A percentile compares a stretch with the other conserved stretches of the same genome.
Conservation (phyloP, 2,797 vertebrate genomes). For the Anas georgica region DNA sequence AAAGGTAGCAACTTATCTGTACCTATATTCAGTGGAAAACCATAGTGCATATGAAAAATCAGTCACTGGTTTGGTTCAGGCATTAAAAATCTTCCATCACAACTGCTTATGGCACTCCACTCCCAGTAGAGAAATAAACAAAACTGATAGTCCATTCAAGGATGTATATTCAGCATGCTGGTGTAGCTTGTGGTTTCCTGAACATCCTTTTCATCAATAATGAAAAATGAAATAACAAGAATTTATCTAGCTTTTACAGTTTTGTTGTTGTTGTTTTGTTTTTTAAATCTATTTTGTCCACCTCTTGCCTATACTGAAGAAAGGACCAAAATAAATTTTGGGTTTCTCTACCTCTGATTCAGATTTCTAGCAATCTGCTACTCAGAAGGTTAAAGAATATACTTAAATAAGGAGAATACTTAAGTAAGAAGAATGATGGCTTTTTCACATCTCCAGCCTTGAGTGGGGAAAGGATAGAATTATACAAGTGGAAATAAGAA, state of each 20-base stretch:
- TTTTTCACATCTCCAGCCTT: neutral
- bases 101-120: neutral
- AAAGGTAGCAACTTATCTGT: neutral
- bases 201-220: neutral
- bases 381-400: neutral
- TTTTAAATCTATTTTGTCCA: neutral
- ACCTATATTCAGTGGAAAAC: neutral
- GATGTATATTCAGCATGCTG: neutral
- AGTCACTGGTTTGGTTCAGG: neutral
- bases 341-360: neutral
- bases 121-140: neutral
- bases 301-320: neutral
- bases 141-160: neutral
- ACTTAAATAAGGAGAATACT: neutral
- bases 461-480: neutral
- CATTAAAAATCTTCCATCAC: neutral
- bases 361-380: neutral
- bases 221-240: neutral
- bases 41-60: neutral
- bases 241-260: neutral
- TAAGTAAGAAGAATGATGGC: neutral
- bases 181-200: neutral
- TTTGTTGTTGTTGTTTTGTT: too few species aligned
- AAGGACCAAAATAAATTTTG: neutral
- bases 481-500: constrained; percentile 29